Evolutionary conservation across 2,113 vertebrate species (phyloP), one percentile per base, ranked within the genome.

Genomic region (Morphnarchus princeps): DNA sequence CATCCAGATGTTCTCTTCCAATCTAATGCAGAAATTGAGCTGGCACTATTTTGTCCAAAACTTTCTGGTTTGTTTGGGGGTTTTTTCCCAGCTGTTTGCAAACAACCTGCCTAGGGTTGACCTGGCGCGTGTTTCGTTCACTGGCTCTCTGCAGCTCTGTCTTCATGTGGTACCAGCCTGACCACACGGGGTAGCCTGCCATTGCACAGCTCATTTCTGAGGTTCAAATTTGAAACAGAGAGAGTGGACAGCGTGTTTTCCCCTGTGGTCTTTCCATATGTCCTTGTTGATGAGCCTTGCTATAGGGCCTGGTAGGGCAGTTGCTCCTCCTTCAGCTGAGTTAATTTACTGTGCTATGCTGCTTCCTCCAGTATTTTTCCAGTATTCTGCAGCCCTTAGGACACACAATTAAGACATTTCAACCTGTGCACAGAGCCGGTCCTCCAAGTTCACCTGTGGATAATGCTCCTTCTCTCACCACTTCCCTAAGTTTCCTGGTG

Each of bases 331-430:
- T 76, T 28, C 36, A 24, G 55, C 45, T 84, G 25, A 10, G 26
- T 58, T 42, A 16, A 58, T 78, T 89, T 59, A 5, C 28, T n/a
- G 54, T 67, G 29, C 42, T 55, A 28, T 42, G 0, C 24, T 26
- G 34, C 52, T 71, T 63, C 73, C 25, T 70, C 31, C 43, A 70
- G 36, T 40, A 2, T 65, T 74, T 62, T 89, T 31, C 42, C 36
- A 63, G 72, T 38, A 26, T 50, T 31, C 69, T 78, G 25, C 76
- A 92, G 58, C 67, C 47, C 34, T 59, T 52, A 17, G 77, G 84
- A 52, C 61, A 87, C 63, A 76, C 38, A 87, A 31, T 82, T 71
- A 65, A 86, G 89, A 58, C 15, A 77, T 89, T 86, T 52, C 55
- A 78, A 4, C 47, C 28, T 36, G 4, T 45, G 49, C 54, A 38